Evolutionary conservation across 92 coral and sea anemone genomes (phyloP), one percentile per base, ranked within the genome.

Genomic region (Plumapathes pennacea): DNA sequence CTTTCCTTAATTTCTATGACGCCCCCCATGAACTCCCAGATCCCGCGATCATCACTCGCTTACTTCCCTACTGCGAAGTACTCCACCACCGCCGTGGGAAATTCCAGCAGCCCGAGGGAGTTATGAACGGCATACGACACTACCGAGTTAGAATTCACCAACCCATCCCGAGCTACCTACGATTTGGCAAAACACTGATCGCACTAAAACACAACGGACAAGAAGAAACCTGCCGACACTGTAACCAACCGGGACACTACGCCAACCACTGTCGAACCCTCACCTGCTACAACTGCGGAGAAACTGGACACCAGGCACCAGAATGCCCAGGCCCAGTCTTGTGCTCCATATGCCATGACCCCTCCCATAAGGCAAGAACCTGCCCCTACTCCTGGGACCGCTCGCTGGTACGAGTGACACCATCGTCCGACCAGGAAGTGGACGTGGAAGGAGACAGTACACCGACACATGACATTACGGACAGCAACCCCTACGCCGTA

Each of bases 211-310:
- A 39, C 20, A 26, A 39, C 1, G 73, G 64, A 0, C 80, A 62
- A 15, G 3, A 4, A 1, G 25, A 32, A 0, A 62, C 72, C 6
- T 72, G 80, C 32, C 14, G 80, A 0, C 19, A n/a, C 0, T 72
- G 80, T 17, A 32, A 62, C 22, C 13, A 6, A 0, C 0, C 32
- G 0, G 57, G 56, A 26, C 82, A 74, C 32, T 14, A 41, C 0
- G 76, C 82, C 6, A 3, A 11, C 0, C 43, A 44, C 0, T 74
- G 82, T 32, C 27, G n/a, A 2, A 12, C 33, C 9, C 18, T 6
- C 0, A 2, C n/a, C 0, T 54, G 81, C 25, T 70, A 14, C 15
- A 40, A 50, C 25, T 78, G 85, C 26, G 62, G 54, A 2, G 39
- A 25, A 7, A 4, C 26, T 0, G 80, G 80, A 4, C 85, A 79